A percentile compares a stretch with the other conserved stretches of the same genome.
Conservation (phyloP, 1,140 invertebrate species). For the Agrilus planipennis region DNA sequence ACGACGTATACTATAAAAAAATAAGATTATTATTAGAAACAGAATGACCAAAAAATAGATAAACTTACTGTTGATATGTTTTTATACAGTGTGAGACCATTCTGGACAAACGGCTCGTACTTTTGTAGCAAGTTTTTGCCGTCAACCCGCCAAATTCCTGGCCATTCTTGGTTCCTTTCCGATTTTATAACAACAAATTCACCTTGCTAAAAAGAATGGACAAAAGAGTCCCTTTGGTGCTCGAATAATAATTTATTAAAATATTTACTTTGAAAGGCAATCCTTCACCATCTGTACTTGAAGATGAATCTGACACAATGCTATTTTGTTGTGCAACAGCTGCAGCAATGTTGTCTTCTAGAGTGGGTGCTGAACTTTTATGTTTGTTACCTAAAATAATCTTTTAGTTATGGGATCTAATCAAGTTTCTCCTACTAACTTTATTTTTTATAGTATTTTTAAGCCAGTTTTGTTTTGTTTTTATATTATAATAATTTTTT, state of each 20-base stretch:
- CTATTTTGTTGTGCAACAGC: conserved; percentile 29
- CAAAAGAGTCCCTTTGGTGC: not conserved
- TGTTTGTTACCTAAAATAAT: conserved; percentile 11
- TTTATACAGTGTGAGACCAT: conserved; percentile 67
- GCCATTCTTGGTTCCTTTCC: conserved; percentile 63
- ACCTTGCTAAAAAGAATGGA: conserved; percentile 47
- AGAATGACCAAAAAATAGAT: not conserved
- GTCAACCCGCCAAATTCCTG: conserved; percentile 76
- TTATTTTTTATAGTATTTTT: no score
- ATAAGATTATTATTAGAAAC: not conserved
- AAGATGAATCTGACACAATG: conserved; percentile 34
- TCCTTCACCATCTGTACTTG: conserved; percentile 37
- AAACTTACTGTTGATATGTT: conserved; percentile 74
- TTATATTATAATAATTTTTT: not conserved
- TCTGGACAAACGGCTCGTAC: conserved; percentile 70
- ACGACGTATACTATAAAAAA: conserved; percentile 58
- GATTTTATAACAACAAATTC: conserved; percentile 73
- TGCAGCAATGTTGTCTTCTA: conserved; percentile 39
- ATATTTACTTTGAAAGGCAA: conserved; percentile 43
- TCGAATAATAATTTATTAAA: not conserved
- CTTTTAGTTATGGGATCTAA: no score
- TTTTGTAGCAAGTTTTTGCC: conserved; percentile 77
- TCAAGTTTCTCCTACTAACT: no score
- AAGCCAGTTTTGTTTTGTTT: no score
- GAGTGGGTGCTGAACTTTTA: conserved; percentile 18